Evolutionary conservation across 2,888 invertebrate species (phyloP).

Genomic region (Amphipoea lucens): DNA sequence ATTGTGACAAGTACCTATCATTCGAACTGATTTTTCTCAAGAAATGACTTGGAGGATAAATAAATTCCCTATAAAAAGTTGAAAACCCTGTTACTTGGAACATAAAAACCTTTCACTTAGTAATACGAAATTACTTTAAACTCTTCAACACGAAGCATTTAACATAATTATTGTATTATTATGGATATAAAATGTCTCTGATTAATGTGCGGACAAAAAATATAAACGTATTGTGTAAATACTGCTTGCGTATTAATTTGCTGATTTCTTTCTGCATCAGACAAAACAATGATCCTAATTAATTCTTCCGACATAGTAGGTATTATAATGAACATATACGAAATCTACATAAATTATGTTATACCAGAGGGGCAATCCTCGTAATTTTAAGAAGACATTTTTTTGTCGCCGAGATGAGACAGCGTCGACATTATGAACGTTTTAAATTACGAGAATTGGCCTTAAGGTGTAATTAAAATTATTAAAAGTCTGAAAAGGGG

Average conservation of each 20-base stretch:
- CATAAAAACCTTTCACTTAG: constrained; percentile 59
- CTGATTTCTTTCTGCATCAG: neutral
- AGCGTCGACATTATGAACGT: too few species aligned
- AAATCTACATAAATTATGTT: neutral
- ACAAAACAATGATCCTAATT: neutral
- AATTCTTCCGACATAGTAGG: neutral
- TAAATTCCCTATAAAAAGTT: constrained; percentile 25
- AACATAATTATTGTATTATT: constrained; percentile 33
- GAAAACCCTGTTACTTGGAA: constrained; percentile 47
- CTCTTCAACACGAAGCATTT: constrained; percentile 30
- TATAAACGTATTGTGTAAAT: neutral
- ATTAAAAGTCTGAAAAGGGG: too few species aligned
- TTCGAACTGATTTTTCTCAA: constrained; percentile 18
- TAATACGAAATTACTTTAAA: constrained; percentile 41
- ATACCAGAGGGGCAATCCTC: too few species aligned
- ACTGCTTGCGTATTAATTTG: neutral
- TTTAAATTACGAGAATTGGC: too few species aligned
- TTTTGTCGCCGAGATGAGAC: too few species aligned
- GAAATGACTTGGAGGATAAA: constrained; percentile 19
- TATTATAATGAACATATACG: neutral
- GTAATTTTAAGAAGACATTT: too few species aligned
- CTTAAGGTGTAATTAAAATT: too few species aligned
- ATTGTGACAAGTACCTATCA: neutral
- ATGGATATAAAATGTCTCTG: constrained; percentile 1
- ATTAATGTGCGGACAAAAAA: constrained; percentile 7